Base-by-base conservation (phyloP, 2,888 invertebrate genomes). In the Eucriotettix oculatus region DNA sequence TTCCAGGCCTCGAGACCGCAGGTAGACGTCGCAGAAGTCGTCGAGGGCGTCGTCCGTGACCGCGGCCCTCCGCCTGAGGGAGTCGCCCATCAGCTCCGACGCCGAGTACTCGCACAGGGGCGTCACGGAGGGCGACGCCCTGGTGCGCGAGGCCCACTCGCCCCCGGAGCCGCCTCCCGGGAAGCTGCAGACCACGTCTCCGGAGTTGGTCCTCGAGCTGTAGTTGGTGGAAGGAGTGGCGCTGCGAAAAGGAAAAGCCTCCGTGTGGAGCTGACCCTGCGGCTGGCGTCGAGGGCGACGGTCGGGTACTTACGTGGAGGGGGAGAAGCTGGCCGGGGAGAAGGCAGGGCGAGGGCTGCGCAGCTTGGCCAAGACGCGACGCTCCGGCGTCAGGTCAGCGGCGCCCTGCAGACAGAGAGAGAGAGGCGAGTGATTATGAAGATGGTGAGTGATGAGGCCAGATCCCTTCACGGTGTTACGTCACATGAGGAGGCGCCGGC, bases 161-260 rank as follows among this genome's bases (percentile, higher is more conserved):
- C 29, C 29, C 29, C 29, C 29, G 29, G 29, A 29, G 29, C 14
- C 29, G 7, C 11, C 57, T 59, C 10, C 17, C 2, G 29, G 29
- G 29, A 29, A 29, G 2, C 7, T 29, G 29, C 1, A 56, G 54
- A 59, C 55, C 14, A 82, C 78, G 58, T 82, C 79, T 2, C 86
- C 85, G 53, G 59, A 54, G 43, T 59, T 59, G n/a, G n/a, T 44
- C 12, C 59, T 54, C 1, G 17, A n/a, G 12, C 16, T 17, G 55
- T 59, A 59, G 17, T 55, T 54, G 43, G 40, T 40, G 12, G 41
- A 41, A 3, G 56, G 40, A 16, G 40, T 29, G 16, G 56, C 40
- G 10, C 56, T 56, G 56, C n/a, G 29, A 56, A 10, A 55, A 29
- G 7, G 29, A 29, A n/a, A 29, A 29, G 29, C 7, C 29, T n/a